These are phyloP conservation scores for Chiridota heheva DNA, from an alignment of 35 echinoderm and acorn worm genomes.

Conservation along the genomic window DNA sequence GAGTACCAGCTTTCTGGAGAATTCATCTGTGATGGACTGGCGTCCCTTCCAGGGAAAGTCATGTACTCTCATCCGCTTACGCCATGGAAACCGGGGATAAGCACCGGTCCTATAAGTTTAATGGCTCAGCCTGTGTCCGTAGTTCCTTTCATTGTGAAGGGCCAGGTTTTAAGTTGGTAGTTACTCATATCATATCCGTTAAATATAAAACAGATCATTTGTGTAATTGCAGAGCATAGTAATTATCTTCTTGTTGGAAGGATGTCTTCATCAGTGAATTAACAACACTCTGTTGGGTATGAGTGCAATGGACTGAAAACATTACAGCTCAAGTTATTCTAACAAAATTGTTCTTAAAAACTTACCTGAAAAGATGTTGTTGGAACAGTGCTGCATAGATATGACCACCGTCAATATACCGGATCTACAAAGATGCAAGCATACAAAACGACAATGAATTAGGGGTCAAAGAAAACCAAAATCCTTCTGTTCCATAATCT, in stretches of 20 bases:
- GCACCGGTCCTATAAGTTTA: no score
- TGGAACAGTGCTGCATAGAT: constrained; percentile 74
- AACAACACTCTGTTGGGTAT: no score
- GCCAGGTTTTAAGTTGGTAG: no score
- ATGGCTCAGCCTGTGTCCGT: no score
- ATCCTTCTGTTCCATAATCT: no score
- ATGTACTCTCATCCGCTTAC: no score
- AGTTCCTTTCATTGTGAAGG: no score
- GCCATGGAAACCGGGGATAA: no score
- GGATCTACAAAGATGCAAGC: constrained; percentile 44
- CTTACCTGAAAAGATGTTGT: constrained; percentile 80
- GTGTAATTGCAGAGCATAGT: background rate
- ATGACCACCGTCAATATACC: constrained; percentile 71
- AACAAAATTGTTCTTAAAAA: constrained; percentile 9
- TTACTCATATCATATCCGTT: background rate
- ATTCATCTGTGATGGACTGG: no score
- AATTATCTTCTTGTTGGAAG: background rate
- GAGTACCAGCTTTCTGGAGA: no score
- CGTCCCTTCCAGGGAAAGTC: no score
- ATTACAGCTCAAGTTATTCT: background rate
- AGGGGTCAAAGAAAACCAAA: background rate
- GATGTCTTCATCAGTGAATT: background rate
- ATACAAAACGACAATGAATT: background rate
- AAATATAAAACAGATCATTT: background rate
- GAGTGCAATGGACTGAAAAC: no score